phyloP scores from a whole-genome alignment of 1,140 invertebrate genomes.

The Eupeodes corollae region DNA sequence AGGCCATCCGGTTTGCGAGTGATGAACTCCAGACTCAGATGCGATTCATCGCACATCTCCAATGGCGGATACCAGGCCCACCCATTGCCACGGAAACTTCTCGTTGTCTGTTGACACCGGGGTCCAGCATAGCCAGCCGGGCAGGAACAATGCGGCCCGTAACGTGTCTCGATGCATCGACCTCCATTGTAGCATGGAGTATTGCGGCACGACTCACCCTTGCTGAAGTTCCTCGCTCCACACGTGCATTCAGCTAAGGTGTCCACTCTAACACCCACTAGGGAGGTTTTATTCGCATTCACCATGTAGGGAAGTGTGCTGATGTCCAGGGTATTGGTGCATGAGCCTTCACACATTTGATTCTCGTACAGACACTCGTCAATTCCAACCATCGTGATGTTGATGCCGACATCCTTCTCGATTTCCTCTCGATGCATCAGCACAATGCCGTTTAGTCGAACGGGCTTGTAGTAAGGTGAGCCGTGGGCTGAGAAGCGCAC shows the following conservation, averaged over 20 bases:
- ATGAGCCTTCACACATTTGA: conserved; percentile 89
- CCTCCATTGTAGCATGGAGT: conserved; percentile 92
- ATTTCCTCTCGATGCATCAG: conserved; percentile 90
- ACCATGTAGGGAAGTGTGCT: conserved; percentile 86
- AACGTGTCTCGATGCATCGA: conserved; percentile 78
- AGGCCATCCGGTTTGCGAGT: conserved; percentile 82
- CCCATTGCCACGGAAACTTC: conserved; percentile 83
- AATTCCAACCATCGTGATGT: conserved; percentile 95
- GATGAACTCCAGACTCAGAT: conserved; percentile 89
- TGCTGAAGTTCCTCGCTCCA: conserved; percentile 79
- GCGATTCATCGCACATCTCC: conserved; percentile 91
- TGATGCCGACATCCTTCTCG: conserved; percentile 83
- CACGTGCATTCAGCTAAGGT: conserved; percentile 85
- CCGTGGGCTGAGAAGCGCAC: conserved; percentile 90
- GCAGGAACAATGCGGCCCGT: conserved; percentile 79
- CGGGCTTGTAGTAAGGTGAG: conserved; percentile 90
- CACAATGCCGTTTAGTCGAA: conserved; percentile 85
- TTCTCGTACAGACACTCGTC: conserved; percentile 95
- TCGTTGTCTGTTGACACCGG: conserved; percentile 87
- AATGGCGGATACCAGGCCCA: conserved; percentile 94
- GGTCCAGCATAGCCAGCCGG: conserved; percentile 85
- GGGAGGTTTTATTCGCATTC: conserved; percentile 89
- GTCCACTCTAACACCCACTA: conserved; percentile 84
- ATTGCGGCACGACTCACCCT: conserved; percentile 76
- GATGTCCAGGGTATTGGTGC: conserved; percentile 83